phyloP scores from a whole-genome alignment of 2,113 vertebrate species.

The Equus quagga region DNA sequence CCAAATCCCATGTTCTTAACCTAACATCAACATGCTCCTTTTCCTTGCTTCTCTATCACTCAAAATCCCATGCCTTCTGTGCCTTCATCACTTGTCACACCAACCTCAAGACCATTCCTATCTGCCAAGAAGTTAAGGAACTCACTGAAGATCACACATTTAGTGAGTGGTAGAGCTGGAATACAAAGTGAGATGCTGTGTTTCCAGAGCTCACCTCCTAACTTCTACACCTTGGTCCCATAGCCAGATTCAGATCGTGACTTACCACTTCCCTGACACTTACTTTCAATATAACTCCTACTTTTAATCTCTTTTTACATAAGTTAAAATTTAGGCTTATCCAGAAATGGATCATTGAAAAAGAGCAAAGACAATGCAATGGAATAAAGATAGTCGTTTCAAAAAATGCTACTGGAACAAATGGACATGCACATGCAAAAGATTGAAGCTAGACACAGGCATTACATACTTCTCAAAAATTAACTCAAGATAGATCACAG shows the following conservation, averaged over 20 bases:
- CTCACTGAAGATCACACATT: no score
- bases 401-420: no score
- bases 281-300: background rate
- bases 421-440: no score
- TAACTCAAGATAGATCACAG: background rate
- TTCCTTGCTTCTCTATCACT: background rate
- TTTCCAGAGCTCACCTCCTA: background rate
- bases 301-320: background rate
- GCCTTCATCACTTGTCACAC: background rate
- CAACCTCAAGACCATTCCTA: background rate
- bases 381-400: no score
- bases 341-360: background rate
- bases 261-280: background rate
- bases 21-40: background rate
- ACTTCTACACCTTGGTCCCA: background rate
- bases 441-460: no score
- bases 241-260: background rate
- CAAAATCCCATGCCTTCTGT: background rate
- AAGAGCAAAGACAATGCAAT: background rate
- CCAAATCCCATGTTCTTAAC: background rate
- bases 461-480: no score
- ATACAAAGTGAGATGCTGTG: background rate
- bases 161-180: no score
- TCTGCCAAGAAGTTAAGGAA: background rate
- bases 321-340: background rate